Evolutionary conservation across 1,140 invertebrate species (phyloP).

Genomic region (Maniola jurtina): DNA sequence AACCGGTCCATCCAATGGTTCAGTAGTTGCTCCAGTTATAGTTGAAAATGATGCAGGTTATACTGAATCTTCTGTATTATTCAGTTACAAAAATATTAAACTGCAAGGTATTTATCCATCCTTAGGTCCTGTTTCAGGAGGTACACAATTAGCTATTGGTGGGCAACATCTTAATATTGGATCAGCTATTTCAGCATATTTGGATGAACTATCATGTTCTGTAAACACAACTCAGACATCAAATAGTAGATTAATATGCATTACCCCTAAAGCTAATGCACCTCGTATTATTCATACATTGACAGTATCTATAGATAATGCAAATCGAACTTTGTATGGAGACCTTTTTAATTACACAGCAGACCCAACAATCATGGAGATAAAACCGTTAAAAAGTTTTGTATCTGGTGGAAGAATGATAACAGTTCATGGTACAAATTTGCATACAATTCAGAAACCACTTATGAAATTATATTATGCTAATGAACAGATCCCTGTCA

Average conservation of each 20-base stretch:
- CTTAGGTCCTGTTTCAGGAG: slow-evolving; percentile 95
- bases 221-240: slow-evolving; percentile 94
- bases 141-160: slow-evolving; percentile 93
- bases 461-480: slow-evolving; percentile 91
- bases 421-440: slow-evolving; percentile 94
- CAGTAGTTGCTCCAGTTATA: slow-evolving; percentile 89
- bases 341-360: slow-evolving; percentile 95
- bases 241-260: slow-evolving; percentile 92
- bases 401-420: slow-evolving; percentile 95
- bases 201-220: slow-evolving; percentile 93
- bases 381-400: slow-evolving; percentile 92
- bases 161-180: slow-evolving; percentile 97
- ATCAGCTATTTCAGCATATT: slow-evolving; percentile 89
- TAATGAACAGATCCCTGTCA: slow-evolving; percentile 84
- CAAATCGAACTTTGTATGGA: slow-evolving; percentile 86
- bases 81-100: slow-evolving; percentile 93
- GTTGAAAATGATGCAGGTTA: slow-evolving; percentile 94
- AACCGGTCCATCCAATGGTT: slow-evolving; percentile 87
- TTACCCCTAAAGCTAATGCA: slow-evolving; percentile 84
- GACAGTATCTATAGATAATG: slow-evolving; percentile 80
- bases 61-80: slow-evolving; percentile 92
- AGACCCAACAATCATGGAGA: slow-evolving; percentile 96
- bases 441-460: slow-evolving; percentile 94
- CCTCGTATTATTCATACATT: slow-evolving; percentile 68
- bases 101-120: slow-evolving; percentile 90